Evolutionary conservation across 1,140 invertebrate genomes (phyloP).

Genomic region (Nixonia krombeini): DNA sequence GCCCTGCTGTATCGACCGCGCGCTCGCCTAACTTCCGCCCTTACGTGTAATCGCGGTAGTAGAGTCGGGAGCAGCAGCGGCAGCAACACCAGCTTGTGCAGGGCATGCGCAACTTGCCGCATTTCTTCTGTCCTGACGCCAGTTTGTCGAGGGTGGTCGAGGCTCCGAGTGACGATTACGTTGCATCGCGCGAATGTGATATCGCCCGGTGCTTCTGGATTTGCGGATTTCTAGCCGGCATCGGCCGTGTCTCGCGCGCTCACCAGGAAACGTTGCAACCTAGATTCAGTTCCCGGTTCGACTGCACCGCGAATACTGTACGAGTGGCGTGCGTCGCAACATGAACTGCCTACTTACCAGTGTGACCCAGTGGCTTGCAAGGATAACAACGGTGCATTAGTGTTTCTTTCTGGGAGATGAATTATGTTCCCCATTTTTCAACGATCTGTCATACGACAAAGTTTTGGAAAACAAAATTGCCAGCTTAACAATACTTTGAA

Average conservation of each 20-base stretch:
- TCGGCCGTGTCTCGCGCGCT: background rate
- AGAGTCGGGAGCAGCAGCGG: no score
- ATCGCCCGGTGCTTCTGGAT: constrained; percentile 22
- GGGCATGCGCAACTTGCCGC: constrained; percentile 59
- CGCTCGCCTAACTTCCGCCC: constrained; percentile 55
- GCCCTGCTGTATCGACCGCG: constrained; percentile 63
- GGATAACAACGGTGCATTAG: constrained; percentile 1
- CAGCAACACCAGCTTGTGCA: constrained; percentile 13
- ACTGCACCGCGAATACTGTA: no score
- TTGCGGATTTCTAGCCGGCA: constrained; percentile 6
- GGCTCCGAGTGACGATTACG: constrained; percentile 65
- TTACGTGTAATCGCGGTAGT: constrained; percentile 45
- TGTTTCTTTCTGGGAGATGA: background rate
- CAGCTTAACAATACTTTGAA: no score
- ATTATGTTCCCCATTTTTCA: background rate
- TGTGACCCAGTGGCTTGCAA: constrained; percentile 4
- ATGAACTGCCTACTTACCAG: background rate
- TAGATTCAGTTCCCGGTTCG: background rate
- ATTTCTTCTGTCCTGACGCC: constrained; percentile 55
- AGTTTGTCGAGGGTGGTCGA: constrained; percentile 70
- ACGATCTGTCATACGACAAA: no score
- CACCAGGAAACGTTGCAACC: background rate
- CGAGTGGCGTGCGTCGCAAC: background rate
- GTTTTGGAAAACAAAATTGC: no score
- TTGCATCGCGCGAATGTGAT: constrained; percentile 43